Evolutionary conservation across 1,140 invertebrate genomes (phyloP).

Genomic region (Zaprionus kolodkinae): DNA sequence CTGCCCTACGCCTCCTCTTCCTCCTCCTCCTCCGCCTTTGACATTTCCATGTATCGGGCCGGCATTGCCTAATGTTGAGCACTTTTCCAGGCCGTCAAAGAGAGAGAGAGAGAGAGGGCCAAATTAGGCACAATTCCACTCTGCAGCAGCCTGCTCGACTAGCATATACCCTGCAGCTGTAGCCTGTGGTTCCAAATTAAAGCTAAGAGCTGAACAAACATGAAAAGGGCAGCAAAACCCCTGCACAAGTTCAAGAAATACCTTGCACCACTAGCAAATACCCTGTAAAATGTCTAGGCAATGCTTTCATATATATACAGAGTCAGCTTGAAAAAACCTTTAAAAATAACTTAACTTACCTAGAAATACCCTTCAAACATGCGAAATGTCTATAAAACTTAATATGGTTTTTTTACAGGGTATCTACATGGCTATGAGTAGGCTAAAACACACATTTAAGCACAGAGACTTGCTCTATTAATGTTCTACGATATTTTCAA

Average conservation of each 20-base stretch:
- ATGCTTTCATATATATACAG: too few relatives aligned
- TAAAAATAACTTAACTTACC: too few relatives aligned
- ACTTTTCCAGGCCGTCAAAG: slow-evolving; percentile 18
- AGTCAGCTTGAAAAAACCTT: too few relatives aligned
- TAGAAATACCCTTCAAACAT: too few relatives aligned
- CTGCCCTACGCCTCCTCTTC: neutral
- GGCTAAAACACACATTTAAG: too few relatives aligned
- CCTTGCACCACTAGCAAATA: neutral
- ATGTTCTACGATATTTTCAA: neutral
- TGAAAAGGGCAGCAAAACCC: neutral
- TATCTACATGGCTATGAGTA: neutral
- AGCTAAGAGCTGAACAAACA: neutral
- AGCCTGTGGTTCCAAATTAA: neutral
- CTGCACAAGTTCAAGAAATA: neutral
- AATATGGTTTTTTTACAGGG: neutral
- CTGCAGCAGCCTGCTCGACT: neutral
- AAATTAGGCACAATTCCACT: slow-evolving; percentile 20
- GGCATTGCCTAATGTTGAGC: slow-evolving; percentile 16
- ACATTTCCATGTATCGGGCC: slow-evolving; percentile 8
- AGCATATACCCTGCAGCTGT: neutral
- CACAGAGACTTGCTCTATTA: neutral
- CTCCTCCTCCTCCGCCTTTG: neutral
- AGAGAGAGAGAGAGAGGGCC: neutral
- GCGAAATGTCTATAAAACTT: too few relatives aligned
- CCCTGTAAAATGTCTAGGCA: neutral